These are phyloP conservation scores for Ectropis grisescens DNA, from an alignment of 1,140 invertebrate species.

Conservation along the genomic window DNA sequence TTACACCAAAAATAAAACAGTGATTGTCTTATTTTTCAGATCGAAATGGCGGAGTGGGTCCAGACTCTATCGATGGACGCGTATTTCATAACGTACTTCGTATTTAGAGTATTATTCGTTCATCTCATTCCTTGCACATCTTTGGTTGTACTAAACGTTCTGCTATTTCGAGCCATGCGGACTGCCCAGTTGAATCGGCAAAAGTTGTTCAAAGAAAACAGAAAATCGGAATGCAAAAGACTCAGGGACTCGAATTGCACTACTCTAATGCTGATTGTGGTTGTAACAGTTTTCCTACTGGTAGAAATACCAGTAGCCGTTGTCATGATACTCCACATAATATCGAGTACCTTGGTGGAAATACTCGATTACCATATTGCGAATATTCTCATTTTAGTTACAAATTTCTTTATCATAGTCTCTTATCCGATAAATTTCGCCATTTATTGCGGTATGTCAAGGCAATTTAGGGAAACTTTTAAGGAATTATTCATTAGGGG, in stretches of 20 bases:
- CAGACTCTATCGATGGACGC: slow-evolving; percentile 74
- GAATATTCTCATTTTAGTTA: slow-evolving; percentile 87
- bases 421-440: slow-evolving; percentile 96
- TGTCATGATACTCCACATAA: slow-evolving; percentile 87
- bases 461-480: slow-evolving; percentile 94
- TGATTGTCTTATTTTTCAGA: slow-evolving; percentile 32
- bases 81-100: slow-evolving; percentile 86
- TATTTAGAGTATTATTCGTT: slow-evolving; percentile 91
- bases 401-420: slow-evolving; percentile 92
- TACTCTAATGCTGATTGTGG: slow-evolving; percentile 95
- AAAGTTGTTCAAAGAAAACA: slow-evolving; percentile 86
- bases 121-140: slow-evolving; percentile 91
- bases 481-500: slow-evolving; percentile 86
- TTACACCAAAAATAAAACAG: no score
- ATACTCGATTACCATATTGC: slow-evolving; percentile 85
- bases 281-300: slow-evolving; percentile 91
- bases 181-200: slow-evolving; percentile 85
- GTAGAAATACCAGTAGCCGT: slow-evolving; percentile 94
- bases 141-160: slow-evolving; percentile 89
- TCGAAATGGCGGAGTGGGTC: slow-evolving; percentile 76
- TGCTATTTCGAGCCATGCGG: slow-evolving; percentile 88
- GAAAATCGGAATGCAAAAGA: slow-evolving; percentile 87
- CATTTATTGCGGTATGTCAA: slow-evolving; percentile 95
- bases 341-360: slow-evolving; percentile 79
- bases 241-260: slow-evolving; percentile 91